Evolutionary conservation across 2,888 invertebrate species (phyloP).

Genomic region (Metellina segmentata): DNA sequence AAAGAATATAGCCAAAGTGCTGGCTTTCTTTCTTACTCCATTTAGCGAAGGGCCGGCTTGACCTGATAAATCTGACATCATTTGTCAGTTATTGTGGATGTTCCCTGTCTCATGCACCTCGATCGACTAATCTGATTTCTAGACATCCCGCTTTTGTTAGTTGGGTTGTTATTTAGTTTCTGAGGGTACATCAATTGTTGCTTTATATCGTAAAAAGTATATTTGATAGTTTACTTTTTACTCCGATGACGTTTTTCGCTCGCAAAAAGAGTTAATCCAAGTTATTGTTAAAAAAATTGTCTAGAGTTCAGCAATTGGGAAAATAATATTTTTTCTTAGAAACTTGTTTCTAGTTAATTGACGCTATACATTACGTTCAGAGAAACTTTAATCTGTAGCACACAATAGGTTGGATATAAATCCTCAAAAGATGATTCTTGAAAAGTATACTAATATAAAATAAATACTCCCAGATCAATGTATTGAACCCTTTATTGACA

Average conservation of each 20-base stretch:
- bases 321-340: not conserved
- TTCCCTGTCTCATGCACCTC: conserved; percentile 56
- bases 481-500: no score
- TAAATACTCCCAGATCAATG: no score
- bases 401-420: no score
- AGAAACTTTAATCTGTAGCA: no score
- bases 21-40: conserved; percentile 21
- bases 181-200: no score
- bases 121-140: conserved; percentile 41
- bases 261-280: not conserved
- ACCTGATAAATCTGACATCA: conserved; percentile 63
- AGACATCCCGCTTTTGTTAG: not conserved
- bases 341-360: not conserved
- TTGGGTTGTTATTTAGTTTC: not conserved
- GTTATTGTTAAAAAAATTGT: not conserved
- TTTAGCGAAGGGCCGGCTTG: conserved; percentile 43
- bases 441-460: no score
- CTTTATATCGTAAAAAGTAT: no score
- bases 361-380: not conserved
- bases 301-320: not conserved
- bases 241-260: no score
- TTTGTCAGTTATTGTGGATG: conserved; percentile 67
- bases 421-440: no score
- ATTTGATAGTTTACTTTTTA: no score
- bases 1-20: conserved; percentile 15